Base-by-base conservation (phyloP, 2,888 invertebrate genomes). In the Sarcophaga variegata region DNA sequence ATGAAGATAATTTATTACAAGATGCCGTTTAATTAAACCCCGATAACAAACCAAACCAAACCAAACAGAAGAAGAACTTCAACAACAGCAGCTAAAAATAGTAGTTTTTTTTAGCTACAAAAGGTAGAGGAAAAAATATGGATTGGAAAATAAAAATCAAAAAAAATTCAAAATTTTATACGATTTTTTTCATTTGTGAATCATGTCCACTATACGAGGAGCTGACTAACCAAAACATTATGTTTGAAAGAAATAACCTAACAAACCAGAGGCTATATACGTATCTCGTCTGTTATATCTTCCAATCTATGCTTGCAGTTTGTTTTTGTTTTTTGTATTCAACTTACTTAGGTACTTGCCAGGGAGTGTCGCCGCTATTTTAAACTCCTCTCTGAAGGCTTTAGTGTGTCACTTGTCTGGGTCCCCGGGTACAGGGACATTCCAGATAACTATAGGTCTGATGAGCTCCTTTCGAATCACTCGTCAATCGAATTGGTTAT, bases 1-100 rank as follows among this genome's bases (percentile, higher is more conserved):
- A 93, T 92, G 93, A 93, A 93, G 93, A 93, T 93, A 93, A 93
- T 93, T 93, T 93, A 93, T 93, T 93, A 93, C 92, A 90, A 92
- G 93, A 93, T 93, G 92, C 90, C 92, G 92, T 93, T 93, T 93
- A 93, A 93, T 93, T 93, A 93, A 93, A 92, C 90, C 90, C 92
- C 91, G 93, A 93, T 93, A 93, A 92, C 88, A 20, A 54, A 12
- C 54, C 14, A 37, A 37, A 37, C 54, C 54, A 54, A 54, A 54
- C 37, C 17, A 78, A 59, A 66, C 90, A 86, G 88, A 54, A 54
- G 54, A 54, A 12, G 5, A 54, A 17, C 90, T 86, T 88, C 76
- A 84, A 79, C 79, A 81, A 76, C 74, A 69, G 49, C 12, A 54
- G 17, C 27, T 63, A 85, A 66, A 81, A 76, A 85, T 60, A 47